Percentiles rank a stretch among this genome's conserved stretches.
Evolutionary conservation across 2,888 invertebrate species (phyloP).

Genomic region (Melangyna quadrimaculata): DNA sequence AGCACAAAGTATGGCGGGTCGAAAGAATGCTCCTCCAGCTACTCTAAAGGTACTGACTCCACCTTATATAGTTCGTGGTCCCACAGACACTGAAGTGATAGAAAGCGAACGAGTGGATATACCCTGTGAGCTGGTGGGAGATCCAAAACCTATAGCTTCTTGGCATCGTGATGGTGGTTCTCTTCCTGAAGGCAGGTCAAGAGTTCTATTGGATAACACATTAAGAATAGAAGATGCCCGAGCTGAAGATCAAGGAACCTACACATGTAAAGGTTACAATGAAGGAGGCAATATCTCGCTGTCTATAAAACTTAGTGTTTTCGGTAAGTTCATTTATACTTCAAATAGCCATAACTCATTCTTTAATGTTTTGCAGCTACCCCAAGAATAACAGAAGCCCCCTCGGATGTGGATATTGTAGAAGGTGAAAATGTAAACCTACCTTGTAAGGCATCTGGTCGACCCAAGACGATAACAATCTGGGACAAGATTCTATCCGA

Average conservation of each 20-base stretch:
- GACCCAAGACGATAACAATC: conserved; percentile 72
- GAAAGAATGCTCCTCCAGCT: conserved; percentile 73
- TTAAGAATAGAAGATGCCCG: conserved; percentile 74
- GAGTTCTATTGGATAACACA: conserved; percentile 74
- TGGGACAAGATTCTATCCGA: conserved; percentile 73
- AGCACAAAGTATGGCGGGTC: conserved; percentile 75
- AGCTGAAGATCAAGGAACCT: conserved; percentile 74
- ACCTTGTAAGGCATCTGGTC: conserved; percentile 74
- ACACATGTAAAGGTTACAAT: conserved; percentile 74
- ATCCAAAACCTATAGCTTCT: conserved; percentile 73
- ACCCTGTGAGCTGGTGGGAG: conserved; percentile 74
- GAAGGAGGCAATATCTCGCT: conserved; percentile 75
- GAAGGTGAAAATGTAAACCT: conserved; percentile 74
- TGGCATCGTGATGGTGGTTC: conserved; percentile 74
- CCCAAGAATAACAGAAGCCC: conserved; percentile 74
- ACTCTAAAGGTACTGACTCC: conserved; percentile 74
- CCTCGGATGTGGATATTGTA: conserved; percentile 73
- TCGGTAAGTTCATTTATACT: conserved; percentile 63
- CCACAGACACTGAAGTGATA: conserved; percentile 75
- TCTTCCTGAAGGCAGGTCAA: conserved; percentile 74
- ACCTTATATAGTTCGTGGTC: conserved; percentile 74
- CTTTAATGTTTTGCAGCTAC: conserved; percentile 63
- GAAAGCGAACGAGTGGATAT: conserved; percentile 75
- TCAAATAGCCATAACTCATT: not conserved
- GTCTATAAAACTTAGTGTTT: conserved; percentile 74